A percentile compares a stretch with the other conserved stretches of the same genome.
Evolutionary conservation across 2,888 invertebrate genomes (phyloP).

Genomic region (Itoplectis maculator): DNA sequence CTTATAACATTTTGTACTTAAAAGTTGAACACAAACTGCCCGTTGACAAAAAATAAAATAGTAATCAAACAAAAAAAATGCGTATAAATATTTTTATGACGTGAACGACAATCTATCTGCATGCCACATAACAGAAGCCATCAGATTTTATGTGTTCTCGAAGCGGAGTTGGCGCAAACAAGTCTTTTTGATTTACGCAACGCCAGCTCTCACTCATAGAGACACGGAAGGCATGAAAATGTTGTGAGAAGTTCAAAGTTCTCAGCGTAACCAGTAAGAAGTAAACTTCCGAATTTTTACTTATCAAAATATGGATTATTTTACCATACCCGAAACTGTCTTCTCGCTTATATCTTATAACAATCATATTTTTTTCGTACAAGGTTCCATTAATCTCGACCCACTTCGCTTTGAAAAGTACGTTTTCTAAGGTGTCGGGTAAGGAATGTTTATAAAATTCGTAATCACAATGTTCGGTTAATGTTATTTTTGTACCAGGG

Average conservation of each 20-base stretch:
- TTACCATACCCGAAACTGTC: slow-evolving; percentile 18
- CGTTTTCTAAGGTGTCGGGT: slow-evolving; percentile 10
- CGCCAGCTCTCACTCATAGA: slow-evolving; percentile 9
- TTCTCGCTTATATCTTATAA: neutral
- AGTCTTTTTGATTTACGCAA: slow-evolving; percentile 26
- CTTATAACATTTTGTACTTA: neutral
- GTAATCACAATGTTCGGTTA: slow-evolving; percentile 5
- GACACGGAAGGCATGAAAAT: slow-evolving; percentile 32
- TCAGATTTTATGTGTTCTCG: slow-evolving; percentile 20
- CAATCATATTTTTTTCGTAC: slow-evolving; percentile 38
- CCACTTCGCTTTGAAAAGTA: slow-evolving; percentile 18
- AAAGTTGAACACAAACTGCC: neutral
- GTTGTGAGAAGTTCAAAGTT: slow-evolving; percentile 22
- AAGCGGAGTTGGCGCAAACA: slow-evolving; percentile 28
- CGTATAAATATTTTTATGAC: neutral
- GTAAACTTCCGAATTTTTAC: slow-evolving; percentile 7
- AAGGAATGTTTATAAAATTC: slow-evolving; percentile 2
- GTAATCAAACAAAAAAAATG: neutral
- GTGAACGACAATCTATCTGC: slow-evolving; percentile 10
- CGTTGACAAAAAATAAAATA: slow-evolving; percentile 9
- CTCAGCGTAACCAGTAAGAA: slow-evolving; percentile 9
- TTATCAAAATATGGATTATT: slow-evolving; percentile 33
- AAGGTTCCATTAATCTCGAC: slow-evolving; percentile 31
- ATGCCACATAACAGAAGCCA: slow-evolving; percentile 27
- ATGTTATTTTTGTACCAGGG: slow-evolving; percentile 16